These are phyloP conservation scores for Drosophila oshimai DNA, from an alignment of 1,140 invertebrate genomes.

Conservation along the genomic window DNA sequence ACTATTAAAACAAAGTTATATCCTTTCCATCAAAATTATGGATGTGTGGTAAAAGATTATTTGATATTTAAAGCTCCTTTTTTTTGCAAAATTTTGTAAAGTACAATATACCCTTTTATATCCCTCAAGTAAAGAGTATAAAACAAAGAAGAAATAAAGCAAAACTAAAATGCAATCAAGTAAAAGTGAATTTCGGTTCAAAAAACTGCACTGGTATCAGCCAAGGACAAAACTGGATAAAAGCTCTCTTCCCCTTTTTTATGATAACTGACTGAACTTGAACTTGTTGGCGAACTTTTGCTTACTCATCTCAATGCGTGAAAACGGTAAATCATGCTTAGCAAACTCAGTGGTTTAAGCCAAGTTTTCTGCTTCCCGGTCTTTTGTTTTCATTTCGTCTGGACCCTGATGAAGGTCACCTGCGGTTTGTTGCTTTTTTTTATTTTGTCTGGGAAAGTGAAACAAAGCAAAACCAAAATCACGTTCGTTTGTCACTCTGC, in stretches of 20 bases:
- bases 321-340: slow-evolving; percentile 47
- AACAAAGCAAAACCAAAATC: neutral
- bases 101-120: neutral
- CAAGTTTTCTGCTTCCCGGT: slow-evolving; percentile 27
- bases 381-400: slow-evolving; percentile 32
- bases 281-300: slow-evolving; percentile 28
- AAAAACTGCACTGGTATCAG: slow-evolving; percentile 31
- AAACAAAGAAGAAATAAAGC: neutral
- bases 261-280: slow-evolving; percentile 27
- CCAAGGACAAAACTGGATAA: slow-evolving; percentile 30
- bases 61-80: too few relatives aligned
- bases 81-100: too few relatives aligned
- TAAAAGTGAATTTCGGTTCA: slow-evolving; percentile 27
- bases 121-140: neutral
- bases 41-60: too few relatives aligned
- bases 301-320: slow-evolving; percentile 29
- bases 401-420: slow-evolving; percentile 32
- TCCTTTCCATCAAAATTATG: too few relatives aligned
- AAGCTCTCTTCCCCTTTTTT: neutral
- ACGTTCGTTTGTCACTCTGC: slow-evolving; percentile 2
- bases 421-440: neutral
- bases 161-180: neutral
- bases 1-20: too few relatives aligned
- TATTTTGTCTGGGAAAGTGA: neutral
- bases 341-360: slow-evolving; percentile 18